Evolutionary conservation across 2,888 invertebrate species (phyloP).

Genomic region (Synergus laeviventris): DNA sequence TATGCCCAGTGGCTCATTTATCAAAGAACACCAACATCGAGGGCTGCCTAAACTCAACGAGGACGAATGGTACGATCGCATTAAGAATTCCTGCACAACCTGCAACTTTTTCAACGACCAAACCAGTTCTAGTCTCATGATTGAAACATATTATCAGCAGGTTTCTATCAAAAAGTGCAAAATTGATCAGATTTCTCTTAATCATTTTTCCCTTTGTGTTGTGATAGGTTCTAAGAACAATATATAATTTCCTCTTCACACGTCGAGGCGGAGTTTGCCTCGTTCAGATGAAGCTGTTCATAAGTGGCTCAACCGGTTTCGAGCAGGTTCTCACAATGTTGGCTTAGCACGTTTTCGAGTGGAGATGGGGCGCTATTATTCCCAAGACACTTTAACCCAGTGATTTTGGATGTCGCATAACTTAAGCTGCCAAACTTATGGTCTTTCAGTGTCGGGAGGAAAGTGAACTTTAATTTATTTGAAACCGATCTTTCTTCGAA

Average conservation of each 20-base stretch:
- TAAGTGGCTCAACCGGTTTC: constrained; percentile 16
- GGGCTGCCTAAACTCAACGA: neutral
- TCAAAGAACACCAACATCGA: constrained; percentile 3
- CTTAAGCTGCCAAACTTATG: too few relatives aligned
- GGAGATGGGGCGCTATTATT: neutral
- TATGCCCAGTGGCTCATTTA: neutral
- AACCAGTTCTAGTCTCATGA: neutral
- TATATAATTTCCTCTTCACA: neutral
- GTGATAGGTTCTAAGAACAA: neutral
- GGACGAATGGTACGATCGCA: neutral
- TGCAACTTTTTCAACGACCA: neutral
- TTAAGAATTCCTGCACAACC: neutral
- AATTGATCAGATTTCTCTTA: too few relatives aligned
- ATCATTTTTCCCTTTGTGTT: neutral
- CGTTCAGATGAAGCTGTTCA: constrained; percentile 12
- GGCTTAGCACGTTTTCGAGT: constrained; percentile 8
- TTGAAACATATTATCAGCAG: neutral
- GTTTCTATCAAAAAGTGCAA: neutral
- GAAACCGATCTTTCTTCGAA: neutral
- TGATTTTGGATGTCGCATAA: neutral
- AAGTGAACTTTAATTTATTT: neutral
- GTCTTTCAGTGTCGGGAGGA: neutral
- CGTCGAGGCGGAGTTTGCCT: neutral
- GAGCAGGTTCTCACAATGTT: neutral
- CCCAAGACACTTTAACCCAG: neutral